Conservation (phyloP, 2,888 invertebrate genomes). For the Folsomia candida region DNA sequence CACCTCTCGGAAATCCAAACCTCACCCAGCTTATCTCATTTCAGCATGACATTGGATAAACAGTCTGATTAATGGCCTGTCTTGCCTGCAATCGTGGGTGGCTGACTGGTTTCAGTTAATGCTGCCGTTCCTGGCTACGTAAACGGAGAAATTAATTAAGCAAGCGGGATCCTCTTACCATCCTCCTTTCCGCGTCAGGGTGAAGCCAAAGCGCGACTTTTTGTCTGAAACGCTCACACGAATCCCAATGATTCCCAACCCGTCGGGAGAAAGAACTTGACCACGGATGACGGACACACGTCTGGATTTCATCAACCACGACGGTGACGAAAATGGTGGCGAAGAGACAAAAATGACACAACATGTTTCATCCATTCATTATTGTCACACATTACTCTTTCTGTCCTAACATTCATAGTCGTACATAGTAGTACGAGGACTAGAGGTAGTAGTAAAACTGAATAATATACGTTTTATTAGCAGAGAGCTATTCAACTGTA, state of each 20-base stretch:
- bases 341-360: constrained; percentile 31
- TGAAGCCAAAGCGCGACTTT: constrained; percentile 93
- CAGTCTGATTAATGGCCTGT: too few species aligned
- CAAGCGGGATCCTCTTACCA: constrained; percentile 89
- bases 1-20: too few species aligned
- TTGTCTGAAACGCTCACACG: constrained; percentile 85
- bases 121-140: too few species aligned
- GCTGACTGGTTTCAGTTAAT: too few species aligned
- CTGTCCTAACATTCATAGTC: neutral
- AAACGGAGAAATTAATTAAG: too few species aligned
- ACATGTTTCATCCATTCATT: constrained; percentile 16
- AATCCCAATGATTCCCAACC: constrained; percentile 94
- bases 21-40: too few species aligned
- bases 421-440: neutral
- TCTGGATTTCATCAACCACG: constrained; percentile 63
- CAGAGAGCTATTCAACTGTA: too few species aligned
- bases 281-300: constrained; percentile 98
- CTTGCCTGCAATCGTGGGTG: too few species aligned
- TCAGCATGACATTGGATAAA: too few species aligned
- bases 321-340: constrained; percentile 4
- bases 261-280: constrained; percentile 89
- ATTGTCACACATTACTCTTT: neutral
- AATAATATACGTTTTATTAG: too few species aligned
- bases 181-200: constrained; percentile 86
- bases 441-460: neutral